Evolutionary conservation across 1,140 invertebrate species (phyloP).

Genomic region (Drosophila baimaii): DNA sequence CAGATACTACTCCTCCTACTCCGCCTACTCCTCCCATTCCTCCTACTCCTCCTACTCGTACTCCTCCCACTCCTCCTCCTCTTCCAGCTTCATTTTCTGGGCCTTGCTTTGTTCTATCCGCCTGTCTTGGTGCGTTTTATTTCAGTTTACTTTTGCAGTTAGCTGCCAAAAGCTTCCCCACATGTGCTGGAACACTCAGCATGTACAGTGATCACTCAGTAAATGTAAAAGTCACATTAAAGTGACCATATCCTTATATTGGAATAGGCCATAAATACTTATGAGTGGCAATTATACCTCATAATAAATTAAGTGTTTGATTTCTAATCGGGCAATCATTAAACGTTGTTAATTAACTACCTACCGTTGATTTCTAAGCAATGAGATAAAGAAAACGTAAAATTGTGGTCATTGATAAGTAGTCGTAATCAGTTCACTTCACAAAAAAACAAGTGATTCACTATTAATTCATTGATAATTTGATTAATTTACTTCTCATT

Average conservation of each 20-base stretch:
- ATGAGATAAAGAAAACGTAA: neutral
- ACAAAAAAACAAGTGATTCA: neutral
- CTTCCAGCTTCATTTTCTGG: constrained; percentile 10
- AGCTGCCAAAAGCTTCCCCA: constrained; percentile 23
- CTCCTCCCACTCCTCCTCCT: neutral
- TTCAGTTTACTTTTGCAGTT: constrained; percentile 29
- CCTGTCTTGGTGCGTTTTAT: constrained; percentile 22
- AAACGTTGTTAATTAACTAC: neutral
- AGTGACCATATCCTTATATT: neutral
- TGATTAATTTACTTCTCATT: neutral
- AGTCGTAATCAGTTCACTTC: neutral
- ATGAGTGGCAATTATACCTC: neutral
- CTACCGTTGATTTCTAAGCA: neutral
- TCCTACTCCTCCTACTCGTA: neutral
- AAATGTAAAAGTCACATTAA: neutral
- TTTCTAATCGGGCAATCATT: neutral
- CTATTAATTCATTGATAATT: neutral
- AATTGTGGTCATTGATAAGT: neutral
- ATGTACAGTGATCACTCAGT: constrained; percentile 1
- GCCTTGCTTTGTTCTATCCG: constrained; percentile 25
- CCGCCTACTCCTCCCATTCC: too few species aligned
- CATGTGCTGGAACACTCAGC: constrained; percentile 6
- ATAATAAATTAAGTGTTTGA: neutral
- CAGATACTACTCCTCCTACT: too few species aligned
- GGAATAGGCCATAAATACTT: neutral